Base-by-base conservation (phyloP, 2,888 invertebrate species). In the Phrixothrix hirtus region DNA sequence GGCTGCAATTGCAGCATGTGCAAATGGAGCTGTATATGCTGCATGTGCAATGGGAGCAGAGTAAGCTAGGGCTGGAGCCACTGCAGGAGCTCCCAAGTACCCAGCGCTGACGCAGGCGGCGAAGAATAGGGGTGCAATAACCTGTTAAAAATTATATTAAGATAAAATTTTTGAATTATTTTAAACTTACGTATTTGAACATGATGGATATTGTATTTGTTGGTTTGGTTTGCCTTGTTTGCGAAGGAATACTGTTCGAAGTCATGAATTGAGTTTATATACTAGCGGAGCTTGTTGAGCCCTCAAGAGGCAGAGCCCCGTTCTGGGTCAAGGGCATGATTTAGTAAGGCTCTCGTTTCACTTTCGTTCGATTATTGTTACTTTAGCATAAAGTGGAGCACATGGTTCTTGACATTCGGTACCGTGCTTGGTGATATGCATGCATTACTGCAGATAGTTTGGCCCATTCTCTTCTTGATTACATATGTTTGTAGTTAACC, bases 41-140 rank as follows among this genome's bases (percentile, higher is more conserved):
- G 61, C 63, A 34, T 62, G 61, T 1, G 57, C 52, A 3, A 48
- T 30, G 5, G 43, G 31, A 43, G 65, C 63, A 11, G 65, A 66
- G 42, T 74, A 60, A 39, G 66, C 65, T 26, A 71, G 59, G 14
- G 44, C 34, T 67, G 73, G 61, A 10, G 66, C 68, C 27, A 71
- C 61, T 64, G 72, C 60, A 11, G 67, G 66, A n/a, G 58, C 59
- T 31, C 63, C 64, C 35, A 68, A 53, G 43, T 74, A 68, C 55
- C 77, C 76, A 55, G 78, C 77, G 51, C 73, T 75, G 57, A 72
- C 74, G 43, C 72, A 74, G 54, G 75, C 76, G 45, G 47, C 58
- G 63, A 76, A 72, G 59, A 78, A 68, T 36, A 78, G 73, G 51
- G 78, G 74, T 56, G 78, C 65, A 31, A 75, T 65, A 43, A 64